Base-by-base conservation (phyloP, 1,140 invertebrate species). In the Aphelenchoides fujianensis region DNA sequence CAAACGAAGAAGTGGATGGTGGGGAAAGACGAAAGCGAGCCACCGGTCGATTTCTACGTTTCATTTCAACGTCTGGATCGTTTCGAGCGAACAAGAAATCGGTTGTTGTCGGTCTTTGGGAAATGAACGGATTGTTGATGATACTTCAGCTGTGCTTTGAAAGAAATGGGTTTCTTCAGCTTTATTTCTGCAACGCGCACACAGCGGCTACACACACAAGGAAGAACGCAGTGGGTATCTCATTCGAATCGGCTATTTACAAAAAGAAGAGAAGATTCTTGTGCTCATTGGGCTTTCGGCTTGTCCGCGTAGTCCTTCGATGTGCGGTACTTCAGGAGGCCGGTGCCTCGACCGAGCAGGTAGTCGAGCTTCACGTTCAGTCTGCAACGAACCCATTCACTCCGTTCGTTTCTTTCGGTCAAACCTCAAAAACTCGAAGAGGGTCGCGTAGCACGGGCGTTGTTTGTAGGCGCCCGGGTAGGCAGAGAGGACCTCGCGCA, bases 301-400 rank as follows among this genome's bases (percentile, higher is more conserved):
- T 48, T 48, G 41, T 36, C 53, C 36, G 12, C 30, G 37, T 72
- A 71, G 31, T 61, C 19, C 9, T 72, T 71, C 36, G 64, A 71
- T 12, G 23, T 16, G 12, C 36, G 19, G 74, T 75, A 79, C 61
- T 76, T 75, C 2, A 79, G 62, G 30, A 79, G 69, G 41, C 77
- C 77, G 34, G 78, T 79, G 30, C 74, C 73, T 68, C 76, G 70
- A 35, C 78, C 74, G 28, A 71, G 80, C 74, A 79, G 62, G 57
- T 79, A 79, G 52, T 79, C 77, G 12, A 79, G 68, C 31, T 55
- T 70, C 37, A 73, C 63, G 74, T 79, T 70, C 5, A 66, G 31
- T 34, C 63, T 66, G 32, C 37, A 66, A 66, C 27, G 0, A 16
- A 61, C n/a, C 16, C 27, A 66, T 36, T 66, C 12, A 30, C 37